Evolutionary conservation across 2,113 vertebrate species (phyloP).

Genomic region (Daboia siamensis): DNA sequence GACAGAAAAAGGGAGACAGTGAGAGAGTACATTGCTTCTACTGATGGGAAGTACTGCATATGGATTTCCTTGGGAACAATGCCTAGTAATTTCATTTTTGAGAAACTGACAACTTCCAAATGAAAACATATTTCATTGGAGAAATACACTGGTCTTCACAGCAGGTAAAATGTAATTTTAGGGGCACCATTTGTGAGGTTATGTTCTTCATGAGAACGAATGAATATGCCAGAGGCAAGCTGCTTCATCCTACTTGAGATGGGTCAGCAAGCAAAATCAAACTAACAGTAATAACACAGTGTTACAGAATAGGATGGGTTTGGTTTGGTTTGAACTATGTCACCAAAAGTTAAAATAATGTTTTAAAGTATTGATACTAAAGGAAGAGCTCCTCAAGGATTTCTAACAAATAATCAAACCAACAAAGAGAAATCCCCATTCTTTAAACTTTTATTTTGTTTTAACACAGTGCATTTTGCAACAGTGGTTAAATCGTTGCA

Average conservation of each 20-base stretch:
- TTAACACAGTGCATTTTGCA: constrained; percentile 4
- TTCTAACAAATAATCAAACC: constrained; percentile 25
- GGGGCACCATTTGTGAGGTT: constrained; percentile 40
- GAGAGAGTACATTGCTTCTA: background rate
- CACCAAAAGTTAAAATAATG: constrained; percentile 4
- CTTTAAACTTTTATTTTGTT: constrained; percentile 22
- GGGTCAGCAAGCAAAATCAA: constrained; percentile 25
- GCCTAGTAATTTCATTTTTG: constrained; percentile 54
- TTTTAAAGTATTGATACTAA: constrained; percentile 18
- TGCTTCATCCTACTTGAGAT: constrained; percentile 20
- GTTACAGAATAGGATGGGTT: background rate
- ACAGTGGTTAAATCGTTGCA: background rate
- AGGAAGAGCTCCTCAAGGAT: background rate
- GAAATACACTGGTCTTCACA: constrained; percentile 57
- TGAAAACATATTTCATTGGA: constrained; percentile 52
- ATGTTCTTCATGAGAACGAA: constrained; percentile 41
- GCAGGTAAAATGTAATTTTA: constrained; percentile 56
- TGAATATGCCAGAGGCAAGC: constrained; percentile 29
- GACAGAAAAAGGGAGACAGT: background rate
- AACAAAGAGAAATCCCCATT: background rate
- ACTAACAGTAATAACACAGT: constrained; percentile 36
- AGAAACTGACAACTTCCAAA: constrained; percentile 55
- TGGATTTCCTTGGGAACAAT: constrained; percentile 51
- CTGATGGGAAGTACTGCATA: constrained; percentile 47
- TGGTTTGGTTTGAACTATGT: constrained; percentile 29